These are phyloP conservation scores for Neoascia interrupta DNA, from an alignment of 2,888 invertebrate species.

Conservation along the genomic window DNA sequence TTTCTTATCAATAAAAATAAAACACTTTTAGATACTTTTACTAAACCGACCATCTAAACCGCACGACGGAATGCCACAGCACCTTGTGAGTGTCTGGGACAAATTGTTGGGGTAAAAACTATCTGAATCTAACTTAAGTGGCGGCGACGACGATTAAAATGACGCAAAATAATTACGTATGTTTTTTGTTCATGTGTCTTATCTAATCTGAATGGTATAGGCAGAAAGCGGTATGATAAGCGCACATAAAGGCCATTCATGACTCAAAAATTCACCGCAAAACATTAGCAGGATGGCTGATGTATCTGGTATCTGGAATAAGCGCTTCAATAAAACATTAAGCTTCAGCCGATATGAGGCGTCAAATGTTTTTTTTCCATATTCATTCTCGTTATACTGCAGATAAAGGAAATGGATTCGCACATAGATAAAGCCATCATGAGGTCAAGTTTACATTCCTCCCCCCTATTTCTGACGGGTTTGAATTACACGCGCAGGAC, in stretches of 20 bases:
- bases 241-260: constrained; percentile 23
- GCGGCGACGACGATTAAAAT: constrained; percentile 31
- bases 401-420: constrained; percentile 4
- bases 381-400: not conserved
- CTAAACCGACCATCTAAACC: not conserved
- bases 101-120: constrained; percentile 12
- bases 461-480: not conserved
- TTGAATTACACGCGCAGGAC: constrained; percentile 18
- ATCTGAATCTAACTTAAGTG: no score
- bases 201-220: constrained; percentile 42
- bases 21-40: constrained; percentile 4
- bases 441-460: constrained; percentile 16
- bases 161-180: constrained; percentile 50
- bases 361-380: constrained; percentile 10
- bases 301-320: constrained; percentile 3
- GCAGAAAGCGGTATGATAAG: constrained; percentile 27
- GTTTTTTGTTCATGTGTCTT: constrained; percentile 25
- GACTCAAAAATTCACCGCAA: constrained; percentile 21
- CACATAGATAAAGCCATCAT: not conserved
- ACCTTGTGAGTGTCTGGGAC: constrained; percentile 36
- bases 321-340: not conserved
- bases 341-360: not conserved
- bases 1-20: constrained; percentile 1
- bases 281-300: not conserved
- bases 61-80: constrained; percentile 23